A percentile compares a stretch with the other conserved stretches of the same genome.
phyloP scores from a whole-genome alignment of 2,797 vertebrate species.

The Parotocinclus haroldoi region DNA sequence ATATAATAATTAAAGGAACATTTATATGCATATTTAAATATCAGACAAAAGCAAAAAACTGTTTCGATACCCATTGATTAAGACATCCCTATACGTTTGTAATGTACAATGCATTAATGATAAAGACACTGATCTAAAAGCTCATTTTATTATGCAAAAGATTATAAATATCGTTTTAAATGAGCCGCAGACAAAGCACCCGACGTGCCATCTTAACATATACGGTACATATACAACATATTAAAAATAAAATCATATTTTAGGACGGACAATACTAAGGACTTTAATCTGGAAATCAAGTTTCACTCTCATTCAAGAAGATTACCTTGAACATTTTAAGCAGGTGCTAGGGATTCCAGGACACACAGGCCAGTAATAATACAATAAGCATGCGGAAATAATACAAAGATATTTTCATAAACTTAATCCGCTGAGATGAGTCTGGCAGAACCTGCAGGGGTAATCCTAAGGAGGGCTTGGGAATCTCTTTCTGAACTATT shows the following conservation, averaged over 20 bases:
- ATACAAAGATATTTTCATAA: conserved; percentile 78
- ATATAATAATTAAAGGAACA: too few species aligned
- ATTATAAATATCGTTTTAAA: conserved; percentile 49
- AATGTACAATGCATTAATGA: too few species aligned
- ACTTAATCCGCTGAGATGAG: conserved; percentile 73
- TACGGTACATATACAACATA: too few species aligned
- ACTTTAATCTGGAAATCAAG: conserved; percentile 29
- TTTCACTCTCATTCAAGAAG: conserved; percentile 48
- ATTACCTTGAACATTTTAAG: conserved; percentile 50
- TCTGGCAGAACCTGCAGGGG: conserved; percentile 63
- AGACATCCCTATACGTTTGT: too few species aligned
- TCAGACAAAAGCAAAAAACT: too few species aligned
- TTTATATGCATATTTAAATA: too few species aligned
- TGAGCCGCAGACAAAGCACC: conserved; percentile 4
- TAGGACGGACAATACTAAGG: conserved; percentile 14
- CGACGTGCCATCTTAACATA: neutral
- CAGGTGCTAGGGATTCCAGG: conserved; percentile 54
- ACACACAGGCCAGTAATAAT: conserved; percentile 68
- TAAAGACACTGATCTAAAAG: conserved; percentile 61
- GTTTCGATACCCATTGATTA: too few species aligned
- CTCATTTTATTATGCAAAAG: conserved; percentile 58
- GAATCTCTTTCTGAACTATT: conserved; percentile 52
- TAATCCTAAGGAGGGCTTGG: conserved; percentile 73
- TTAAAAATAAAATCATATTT: conserved; percentile 22
- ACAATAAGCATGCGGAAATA: conserved; percentile 74